phyloP scores from a whole-genome alignment of 2,113 vertebrate species.

The Ciconia maguari region DNA sequence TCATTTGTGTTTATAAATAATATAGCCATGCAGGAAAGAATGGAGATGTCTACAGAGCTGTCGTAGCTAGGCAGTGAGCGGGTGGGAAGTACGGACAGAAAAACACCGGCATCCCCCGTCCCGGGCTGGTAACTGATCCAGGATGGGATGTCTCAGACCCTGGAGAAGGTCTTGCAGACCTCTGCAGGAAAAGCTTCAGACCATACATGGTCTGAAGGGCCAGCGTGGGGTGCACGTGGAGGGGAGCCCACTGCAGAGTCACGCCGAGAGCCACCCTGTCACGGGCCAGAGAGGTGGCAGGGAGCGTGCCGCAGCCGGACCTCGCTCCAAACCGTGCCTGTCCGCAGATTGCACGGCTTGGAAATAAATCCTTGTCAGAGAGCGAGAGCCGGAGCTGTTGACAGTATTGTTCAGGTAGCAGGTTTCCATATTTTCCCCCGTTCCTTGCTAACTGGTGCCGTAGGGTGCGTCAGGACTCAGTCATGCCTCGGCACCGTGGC shows the following conservation, averaged over 20 bases:
- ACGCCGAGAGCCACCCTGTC: neutral
- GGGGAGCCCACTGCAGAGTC: neutral
- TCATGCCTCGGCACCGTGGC: neutral
- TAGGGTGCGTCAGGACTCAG: neutral
- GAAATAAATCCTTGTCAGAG: neutral
- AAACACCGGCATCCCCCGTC: neutral
- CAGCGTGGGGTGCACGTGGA: neutral
- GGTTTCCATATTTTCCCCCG: neutral
- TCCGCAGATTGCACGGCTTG: neutral
- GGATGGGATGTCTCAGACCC: neutral
- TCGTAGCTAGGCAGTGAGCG: neutral
- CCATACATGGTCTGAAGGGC: fast-evolving
- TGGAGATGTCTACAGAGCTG: neutral
- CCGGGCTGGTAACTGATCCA: neutral
- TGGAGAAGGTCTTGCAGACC: neutral
- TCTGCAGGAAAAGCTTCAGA: neutral
- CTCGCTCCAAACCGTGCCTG: neutral
- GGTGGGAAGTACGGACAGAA: neutral
- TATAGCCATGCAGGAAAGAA: neutral
- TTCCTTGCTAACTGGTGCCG: neutral
- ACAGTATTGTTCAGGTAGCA: neutral
- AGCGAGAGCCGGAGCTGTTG: neutral
- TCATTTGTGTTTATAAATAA: neutral
- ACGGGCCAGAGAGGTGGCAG: neutral
- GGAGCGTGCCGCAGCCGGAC: neutral